Percentiles rank a stretch among this genome's conserved stretches.
phyloP scores from a whole-genome alignment of 92 coral and sea anemone genomes.

The Chrysogorgia sp. region DNA sequence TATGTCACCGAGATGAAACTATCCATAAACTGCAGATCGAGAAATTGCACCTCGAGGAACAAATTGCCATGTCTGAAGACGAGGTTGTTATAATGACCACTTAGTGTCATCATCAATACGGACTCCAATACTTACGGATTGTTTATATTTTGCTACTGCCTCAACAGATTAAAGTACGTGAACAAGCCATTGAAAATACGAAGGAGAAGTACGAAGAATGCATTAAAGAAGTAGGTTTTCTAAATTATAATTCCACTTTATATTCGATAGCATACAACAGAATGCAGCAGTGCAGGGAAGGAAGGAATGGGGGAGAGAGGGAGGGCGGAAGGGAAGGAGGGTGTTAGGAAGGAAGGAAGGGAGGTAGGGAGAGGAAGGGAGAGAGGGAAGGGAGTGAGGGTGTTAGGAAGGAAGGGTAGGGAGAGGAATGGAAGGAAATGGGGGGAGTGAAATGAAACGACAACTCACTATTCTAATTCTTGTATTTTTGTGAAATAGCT shows the following conservation, averaged over 20 bases:
- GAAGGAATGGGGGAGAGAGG: too few relatives aligned
- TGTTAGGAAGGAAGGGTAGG: too few relatives aligned
- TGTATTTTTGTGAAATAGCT: slow-evolving; percentile 62
- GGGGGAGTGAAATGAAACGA: too few relatives aligned
- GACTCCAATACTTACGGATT: background rate
- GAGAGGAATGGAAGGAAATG: too few relatives aligned
- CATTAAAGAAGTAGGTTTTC: slow-evolving; percentile 77
- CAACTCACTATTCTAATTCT: background rate
- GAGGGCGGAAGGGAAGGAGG: too few relatives aligned
- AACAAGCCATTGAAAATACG: slow-evolving; percentile 76
- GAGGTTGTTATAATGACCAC: slow-evolving; percentile 53
- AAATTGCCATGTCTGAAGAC: slow-evolving; percentile 81
- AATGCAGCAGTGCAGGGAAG: too few relatives aligned
- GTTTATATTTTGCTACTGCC: background rate
- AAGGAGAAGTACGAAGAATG: slow-evolving; percentile 93
- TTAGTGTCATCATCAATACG: background rate
- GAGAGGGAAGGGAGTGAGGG: too few relatives aligned
- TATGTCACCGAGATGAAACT: slow-evolving; percentile 87
- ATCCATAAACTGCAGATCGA: slow-evolving; percentile 91
- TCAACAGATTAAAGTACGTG: slow-evolving; percentile 86
- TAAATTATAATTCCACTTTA: too few relatives aligned
- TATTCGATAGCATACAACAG: background rate
- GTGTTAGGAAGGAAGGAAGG: too few relatives aligned
- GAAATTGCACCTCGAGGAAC: slow-evolving; percentile 88
- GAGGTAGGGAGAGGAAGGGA: too few relatives aligned